Evolutionary conservation across 2,797 vertebrate species (phyloP), one percentile per base, ranked within the genome.

Genomic region (Champsocephalus esox): DNA sequence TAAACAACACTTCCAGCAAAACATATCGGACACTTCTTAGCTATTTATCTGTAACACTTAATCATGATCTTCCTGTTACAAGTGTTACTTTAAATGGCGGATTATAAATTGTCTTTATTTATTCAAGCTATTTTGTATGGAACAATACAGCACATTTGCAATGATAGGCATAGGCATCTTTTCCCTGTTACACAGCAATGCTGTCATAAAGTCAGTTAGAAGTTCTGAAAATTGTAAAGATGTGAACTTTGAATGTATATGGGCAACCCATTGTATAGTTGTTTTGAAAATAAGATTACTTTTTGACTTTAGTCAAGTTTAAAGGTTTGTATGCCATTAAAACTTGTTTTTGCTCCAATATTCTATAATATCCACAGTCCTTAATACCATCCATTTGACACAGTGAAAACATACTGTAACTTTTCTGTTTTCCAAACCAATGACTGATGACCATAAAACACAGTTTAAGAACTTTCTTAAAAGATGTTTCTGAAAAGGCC

Each of bases 211-310:
- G 56, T 63, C 49, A 34, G 19, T 34, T 9, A 3, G 21, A 73
- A 58, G 60, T 45, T 70, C 34, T 60, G 58, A 3, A 77, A 71
- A 51, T 74, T 41, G 66, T 62, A 19, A 61, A 2, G 21, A 50
- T 67, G 34, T 64, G 16, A 71, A 46, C 43, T 54, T 64, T 17
- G 60, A 24, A 45, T 62, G 5, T 43, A 49, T 55, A 28, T 57
- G 5, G 24, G 12, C 12, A 51, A 51, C 19, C 4, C 12, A 24
- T 13, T 65, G n/a, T 63, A 19, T 66, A 19, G 34, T 48, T 66
- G 32, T 66, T 49, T 49, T 46, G 14, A 61, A 66, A 34, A 60
- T 43, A 11, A 51, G 51, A 57, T 48, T 28, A 19, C 44, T 62
- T 80, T 66, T 57, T 2, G 9, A 58, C 19, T 55, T 34, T 5